A percentile compares a stretch with the other conserved stretches of the same genome.
These are phyloP conservation scores for Pantherophis guttatus DNA, from an alignment of 2,113 vertebrate genomes.

Conservation along the genomic window DNA sequence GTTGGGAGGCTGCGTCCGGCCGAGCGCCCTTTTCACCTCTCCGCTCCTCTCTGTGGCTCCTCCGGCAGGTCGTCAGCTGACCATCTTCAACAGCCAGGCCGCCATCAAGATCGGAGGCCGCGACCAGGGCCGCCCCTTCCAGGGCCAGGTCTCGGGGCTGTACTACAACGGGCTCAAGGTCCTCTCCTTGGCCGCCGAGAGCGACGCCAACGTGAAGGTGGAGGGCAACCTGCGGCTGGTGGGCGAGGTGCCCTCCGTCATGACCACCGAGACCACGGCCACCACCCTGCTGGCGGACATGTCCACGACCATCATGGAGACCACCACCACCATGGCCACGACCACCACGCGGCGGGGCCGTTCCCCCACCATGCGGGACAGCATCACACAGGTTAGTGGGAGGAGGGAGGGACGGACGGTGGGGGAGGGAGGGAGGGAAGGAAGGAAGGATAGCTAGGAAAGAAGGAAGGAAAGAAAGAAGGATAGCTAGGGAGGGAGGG, in stretches of 20 bases:
- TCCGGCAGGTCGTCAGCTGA: constrained; percentile 87
- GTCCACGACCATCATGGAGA: constrained; percentile 96
- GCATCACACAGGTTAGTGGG: constrained; percentile 84
- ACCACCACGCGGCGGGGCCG: constrained; percentile 89
- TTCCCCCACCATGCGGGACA: constrained; percentile 88
- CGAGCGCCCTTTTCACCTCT: constrained; percentile 13
- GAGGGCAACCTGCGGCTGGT: constrained; percentile 90
- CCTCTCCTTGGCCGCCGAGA: constrained; percentile 89
- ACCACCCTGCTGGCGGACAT: constrained; percentile 88
- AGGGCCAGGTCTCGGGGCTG: constrained; percentile 92
- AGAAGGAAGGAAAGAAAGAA: no score
- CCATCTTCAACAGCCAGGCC: constrained; percentile 97
- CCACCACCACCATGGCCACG: constrained; percentile 92
- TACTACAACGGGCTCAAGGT: constrained; percentile 96
- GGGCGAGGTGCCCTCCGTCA: constrained; percentile 84
- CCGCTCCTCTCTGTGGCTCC: neutral
- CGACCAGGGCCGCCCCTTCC: constrained; percentile 88
- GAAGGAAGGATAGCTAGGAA: no score
- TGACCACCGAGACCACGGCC: constrained; percentile 87
- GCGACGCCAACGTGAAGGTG: constrained; percentile 85
- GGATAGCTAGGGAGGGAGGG: neutral
- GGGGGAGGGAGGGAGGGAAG: neutral
- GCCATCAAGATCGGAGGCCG: constrained; percentile 90
- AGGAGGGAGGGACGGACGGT: rapidly evolving
- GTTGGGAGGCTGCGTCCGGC: neutral